Base-by-base conservation (phyloP, 2,888 invertebrate species). In the Amorpha juglandis region DNA sequence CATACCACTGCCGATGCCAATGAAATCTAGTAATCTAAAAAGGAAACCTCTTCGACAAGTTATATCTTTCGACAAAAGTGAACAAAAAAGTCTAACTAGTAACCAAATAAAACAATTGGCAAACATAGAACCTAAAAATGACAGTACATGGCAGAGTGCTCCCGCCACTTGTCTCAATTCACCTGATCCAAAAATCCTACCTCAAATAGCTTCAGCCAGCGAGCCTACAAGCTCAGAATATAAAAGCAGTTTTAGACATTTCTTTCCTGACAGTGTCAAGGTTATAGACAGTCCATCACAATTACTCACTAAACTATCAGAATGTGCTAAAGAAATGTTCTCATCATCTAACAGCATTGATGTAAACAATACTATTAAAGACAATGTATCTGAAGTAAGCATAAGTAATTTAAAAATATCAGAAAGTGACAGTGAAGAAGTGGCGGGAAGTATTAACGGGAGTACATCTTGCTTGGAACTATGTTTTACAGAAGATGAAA, bases 1-100 rank as follows among this genome's bases (percentile, higher is more conserved):
- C 52, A 97, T 97, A 79, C 95, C 95, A 69, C 93, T 96, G 16
- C 95, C 95, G 0, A 88, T 94, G 70, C 95, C 96, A 65, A 94
- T 96, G 79, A 92, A 91, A 78, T 82, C 91, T 38, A 87, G 77
- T 64, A 91, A 89, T 78, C 72, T 86, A 52, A 94, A 91, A 80
- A 84, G 89, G 58, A 92, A 87, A 74, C 90, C 93, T 4, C 69
- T 94, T 12, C 84, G 93, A 2, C 94, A 94, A 82, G 91, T 94
- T 12, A 94, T 94, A 81, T 93, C 93, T 6, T 94, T 94, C 78
- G 94, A 94, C 70, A 92, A 91, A 81, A 84, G 75, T 73, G 91
- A 91, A 51, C 82, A 85, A 63, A 84, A 74, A 64, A 80, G 76
- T 70, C 73, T 73, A 68, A 8, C 35, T 0, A 21, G 67, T 21